Evolutionary conservation across 2,113 vertebrate genomes (phyloP).

Genomic region (Cervus canadensis): DNA sequence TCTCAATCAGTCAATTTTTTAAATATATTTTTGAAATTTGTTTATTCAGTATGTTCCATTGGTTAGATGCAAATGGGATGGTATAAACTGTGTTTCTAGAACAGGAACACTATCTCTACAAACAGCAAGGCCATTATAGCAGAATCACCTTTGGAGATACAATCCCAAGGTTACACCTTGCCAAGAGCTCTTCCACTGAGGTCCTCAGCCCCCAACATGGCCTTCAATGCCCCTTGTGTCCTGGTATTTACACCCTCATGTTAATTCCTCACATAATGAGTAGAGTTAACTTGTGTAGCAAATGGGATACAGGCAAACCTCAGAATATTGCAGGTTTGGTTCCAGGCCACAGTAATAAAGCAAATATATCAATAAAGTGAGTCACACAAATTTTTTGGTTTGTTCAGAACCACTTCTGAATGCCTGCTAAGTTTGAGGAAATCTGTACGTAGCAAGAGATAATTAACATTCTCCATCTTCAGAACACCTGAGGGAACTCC

Average conservation of each 20-base stretch:
- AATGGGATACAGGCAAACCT: background rate
- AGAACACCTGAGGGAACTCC: background rate
- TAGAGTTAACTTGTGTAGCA: background rate
- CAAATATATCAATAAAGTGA: background rate
- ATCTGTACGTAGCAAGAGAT: background rate
- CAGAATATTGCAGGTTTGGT: background rate
- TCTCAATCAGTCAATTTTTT: background rate
- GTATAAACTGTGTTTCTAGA: background rate
- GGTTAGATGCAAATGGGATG: background rate
- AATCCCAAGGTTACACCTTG: background rate
- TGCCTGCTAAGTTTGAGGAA: background rate
- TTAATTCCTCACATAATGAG: background rate
- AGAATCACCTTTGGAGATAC: background rate
- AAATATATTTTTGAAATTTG: background rate
- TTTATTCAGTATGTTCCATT: background rate
- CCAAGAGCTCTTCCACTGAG: background rate
- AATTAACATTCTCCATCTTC: background rate
- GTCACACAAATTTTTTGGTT: background rate
- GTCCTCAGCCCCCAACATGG: background rate
- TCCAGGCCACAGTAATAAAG: background rate
- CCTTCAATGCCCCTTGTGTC: background rate
- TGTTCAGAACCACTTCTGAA: background rate
- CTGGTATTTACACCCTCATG: background rate
- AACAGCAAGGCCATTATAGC: background rate
- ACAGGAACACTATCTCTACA: background rate